Evolutionary conservation across 2,797 vertebrate species (phyloP), one percentile per base, ranked within the genome.

Genomic region (Hydrolagus colliei): DNA sequence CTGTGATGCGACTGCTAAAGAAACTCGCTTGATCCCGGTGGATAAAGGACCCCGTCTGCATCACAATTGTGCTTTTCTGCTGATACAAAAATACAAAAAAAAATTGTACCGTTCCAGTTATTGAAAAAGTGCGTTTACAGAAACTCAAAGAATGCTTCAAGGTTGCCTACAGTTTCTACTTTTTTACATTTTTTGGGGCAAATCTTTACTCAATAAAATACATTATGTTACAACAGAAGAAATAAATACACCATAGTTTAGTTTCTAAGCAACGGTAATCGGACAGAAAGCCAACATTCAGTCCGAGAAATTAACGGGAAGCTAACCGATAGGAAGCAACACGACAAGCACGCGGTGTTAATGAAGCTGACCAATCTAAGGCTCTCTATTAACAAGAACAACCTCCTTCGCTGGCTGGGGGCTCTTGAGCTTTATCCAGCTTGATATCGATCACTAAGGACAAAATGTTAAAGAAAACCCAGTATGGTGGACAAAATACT

Each of bases 71-170:
- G 87, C 87, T 91, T 91, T 90, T 94, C 89, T 90, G 86, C 93
- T 92, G 93, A 92, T 95, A 95, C 92, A 96, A 95, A 95, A 95
- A 95, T 94, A 95, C 92, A 96, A 96, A 96, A 94, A 94, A 90
- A 93, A 92, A 93, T 90, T 86, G 86, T 89, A 87, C 86, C 87
- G 85, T 89, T 88, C 88, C 68, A 89, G 89, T 91, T 90, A 91
- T 92, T 90, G 87, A 93, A 92, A 93, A 93, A 88, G 89, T 88
- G 89, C 90, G 91, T 94, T 90, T 92, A 92, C 91, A 93, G 89
- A 92, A 89, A 87, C 93, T 92, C 91, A 90, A 90, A 92, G 92
- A 89, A 52, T 52, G 41, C 41, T 52, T 52, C 41, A 52, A 52
- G 41, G 41, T 52, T 52, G 41, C 41, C 41, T 52, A 52, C 41